Evolutionary conservation across 2,113 vertebrate genomes (phyloP).

Genomic region (Syngnathoides biaculeatus): DNA sequence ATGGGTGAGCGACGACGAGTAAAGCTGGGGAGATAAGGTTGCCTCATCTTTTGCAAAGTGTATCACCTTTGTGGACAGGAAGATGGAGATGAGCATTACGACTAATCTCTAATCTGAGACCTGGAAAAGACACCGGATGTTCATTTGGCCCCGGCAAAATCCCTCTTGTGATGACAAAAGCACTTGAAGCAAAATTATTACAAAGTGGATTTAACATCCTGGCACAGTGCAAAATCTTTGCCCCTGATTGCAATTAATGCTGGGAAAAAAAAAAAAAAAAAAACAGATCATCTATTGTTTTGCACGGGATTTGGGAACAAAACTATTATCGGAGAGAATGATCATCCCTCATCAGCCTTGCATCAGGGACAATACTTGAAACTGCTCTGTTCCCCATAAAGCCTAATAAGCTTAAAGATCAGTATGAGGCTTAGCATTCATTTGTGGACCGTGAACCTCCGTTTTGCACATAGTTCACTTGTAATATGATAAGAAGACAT

Average conservation of each 20-base stretch:
- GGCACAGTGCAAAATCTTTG: background rate
- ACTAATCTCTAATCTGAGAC: slow-evolving; percentile 69
- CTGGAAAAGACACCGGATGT: slow-evolving; percentile 66
- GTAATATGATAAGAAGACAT: slow-evolving; percentile 74
- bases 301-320: slow-evolving; percentile 35
- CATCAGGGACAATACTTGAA: slow-evolving; percentile 56
- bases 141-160: slow-evolving; percentile 59
- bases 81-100: slow-evolving; percentile 62
- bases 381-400: slow-evolving; percentile 60
- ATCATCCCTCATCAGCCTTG: slow-evolving; percentile 57
- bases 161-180: slow-evolving; percentile 62
- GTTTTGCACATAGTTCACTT: slow-evolving; percentile 70
- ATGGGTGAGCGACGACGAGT: slow-evolving; percentile 26
- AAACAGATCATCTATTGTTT: background rate
- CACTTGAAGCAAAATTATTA: slow-evolving; percentile 52
- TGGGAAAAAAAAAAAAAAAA: background rate
- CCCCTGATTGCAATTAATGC: slow-evolving; percentile 6
- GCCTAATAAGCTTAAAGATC: slow-evolving; percentile 72
- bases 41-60: slow-evolving; percentile 56
- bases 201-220: slow-evolving; percentile 43
- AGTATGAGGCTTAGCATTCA: slow-evolving; percentile 63
- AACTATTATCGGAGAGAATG: slow-evolving; percentile 52
- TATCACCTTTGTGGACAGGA: slow-evolving; percentile 57
- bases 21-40: slow-evolving; percentile 24
- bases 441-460: slow-evolving; percentile 59